A percentile compares a stretch with the other conserved stretches of the same genome.
These are phyloP conservation scores for Sipunculus nudus DNA, from an alignment of 2,888 invertebrate species.

Conservation along the genomic window DNA sequence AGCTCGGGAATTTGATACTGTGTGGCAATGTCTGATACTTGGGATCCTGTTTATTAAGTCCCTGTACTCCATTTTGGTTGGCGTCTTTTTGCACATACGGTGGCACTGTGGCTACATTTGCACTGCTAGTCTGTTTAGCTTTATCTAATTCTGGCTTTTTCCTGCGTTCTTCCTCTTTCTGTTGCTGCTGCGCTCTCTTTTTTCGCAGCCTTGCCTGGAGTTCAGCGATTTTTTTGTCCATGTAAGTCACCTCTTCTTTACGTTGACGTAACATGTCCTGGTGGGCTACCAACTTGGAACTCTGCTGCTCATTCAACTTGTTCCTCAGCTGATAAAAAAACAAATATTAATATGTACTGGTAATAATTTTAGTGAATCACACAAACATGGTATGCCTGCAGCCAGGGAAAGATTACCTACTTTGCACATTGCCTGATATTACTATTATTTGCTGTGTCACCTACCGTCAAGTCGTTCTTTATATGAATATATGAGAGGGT, in stretches of 20 bases:
- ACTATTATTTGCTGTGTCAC: too few species aligned
- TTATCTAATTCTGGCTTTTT: background rate
- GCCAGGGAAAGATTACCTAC: too few species aligned
- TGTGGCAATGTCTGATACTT: conserved; percentile 92
- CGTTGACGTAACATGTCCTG: conserved; percentile 86
- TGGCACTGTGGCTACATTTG: conserved; percentile 66
- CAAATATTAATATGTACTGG: background rate
- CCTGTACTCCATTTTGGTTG: conserved; percentile 1
- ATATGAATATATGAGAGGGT: too few species aligned
- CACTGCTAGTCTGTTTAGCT: conserved; percentile 26
- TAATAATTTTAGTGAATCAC: background rate
- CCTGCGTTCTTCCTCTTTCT: background rate
- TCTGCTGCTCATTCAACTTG: conserved; percentile 94
- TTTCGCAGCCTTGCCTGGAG: conserved; percentile 89
- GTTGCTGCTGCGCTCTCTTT: too few species aligned
- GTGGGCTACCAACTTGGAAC: conserved; percentile 87
- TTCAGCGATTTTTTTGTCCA: conserved; percentile 93
- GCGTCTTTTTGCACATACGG: conserved; percentile 43
- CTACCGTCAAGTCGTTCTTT: too few species aligned
- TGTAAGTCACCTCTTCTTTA: conserved; percentile 90
- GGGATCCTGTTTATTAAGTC: conserved; percentile 80
- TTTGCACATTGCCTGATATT: too few species aligned
- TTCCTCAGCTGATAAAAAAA: conserved; percentile 83
- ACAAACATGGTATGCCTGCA: too few species aligned
- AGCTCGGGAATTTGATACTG: conserved; percentile 81